phyloP scores from a whole-genome alignment of 2,888 invertebrate species.

The Xestobium rufovillosum region DNA sequence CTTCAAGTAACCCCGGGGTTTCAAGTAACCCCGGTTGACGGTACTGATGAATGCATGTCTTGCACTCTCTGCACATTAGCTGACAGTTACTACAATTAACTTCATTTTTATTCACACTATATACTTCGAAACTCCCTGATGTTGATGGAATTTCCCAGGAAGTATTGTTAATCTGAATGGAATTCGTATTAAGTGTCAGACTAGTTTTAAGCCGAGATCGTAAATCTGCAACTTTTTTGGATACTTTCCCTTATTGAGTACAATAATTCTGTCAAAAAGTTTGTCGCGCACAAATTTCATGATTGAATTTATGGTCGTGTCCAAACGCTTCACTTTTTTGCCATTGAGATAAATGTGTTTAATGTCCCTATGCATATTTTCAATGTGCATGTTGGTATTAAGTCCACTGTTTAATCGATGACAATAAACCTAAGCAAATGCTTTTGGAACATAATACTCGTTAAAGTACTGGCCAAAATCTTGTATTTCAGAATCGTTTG shows the following conservation, averaged over 20 bases:
- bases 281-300: constrained; percentile 4
- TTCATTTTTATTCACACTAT: neutral
- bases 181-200: too few species aligned
- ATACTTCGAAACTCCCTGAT: neutral
- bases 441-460: neutral
- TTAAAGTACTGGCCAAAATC: neutral
- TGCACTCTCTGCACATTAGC: too few species aligned
- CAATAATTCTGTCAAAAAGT: neutral
- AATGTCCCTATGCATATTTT: neutral
- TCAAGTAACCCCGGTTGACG: too few species aligned
- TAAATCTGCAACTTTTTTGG: neutral
- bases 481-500: constrained; percentile 4
- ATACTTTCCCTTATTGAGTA: neutral
- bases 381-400: neutral
- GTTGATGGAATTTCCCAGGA: neutral
- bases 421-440: neutral
- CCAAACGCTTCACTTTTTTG: neutral
- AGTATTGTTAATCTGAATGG: neutral
- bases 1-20: too few species aligned
- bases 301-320: neutral
- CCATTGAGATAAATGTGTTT: neutral
- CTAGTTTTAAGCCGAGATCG: too few species aligned
- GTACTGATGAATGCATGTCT: too few species aligned
- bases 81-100: neutral
- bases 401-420: neutral